A percentile compares a stretch with the other conserved stretches of the same genome.
Conservation (phyloP, 2,113 vertebrate genomes). For the Butastur rufipennis region DNA sequence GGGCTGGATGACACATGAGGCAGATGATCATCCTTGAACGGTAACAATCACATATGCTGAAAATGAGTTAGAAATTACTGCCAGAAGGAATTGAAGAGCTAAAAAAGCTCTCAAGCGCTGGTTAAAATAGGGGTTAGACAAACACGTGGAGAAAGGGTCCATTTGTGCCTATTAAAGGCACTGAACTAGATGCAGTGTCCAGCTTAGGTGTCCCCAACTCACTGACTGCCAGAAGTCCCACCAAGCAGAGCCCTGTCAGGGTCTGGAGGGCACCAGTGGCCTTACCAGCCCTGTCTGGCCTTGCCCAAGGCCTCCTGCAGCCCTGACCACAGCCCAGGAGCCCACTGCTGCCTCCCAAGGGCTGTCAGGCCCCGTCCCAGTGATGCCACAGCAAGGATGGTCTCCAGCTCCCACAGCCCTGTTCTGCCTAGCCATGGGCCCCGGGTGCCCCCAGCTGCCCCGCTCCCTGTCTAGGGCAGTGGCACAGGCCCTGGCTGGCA, state of each 20-base stretch:
- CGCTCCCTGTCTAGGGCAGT: background rate
- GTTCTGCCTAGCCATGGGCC: background rate
- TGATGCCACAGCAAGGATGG: rapidly evolving
- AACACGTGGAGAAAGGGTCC: rapidly evolving
- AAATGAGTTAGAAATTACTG: background rate
- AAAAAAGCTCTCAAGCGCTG: background rate
- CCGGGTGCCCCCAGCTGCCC: rapidly evolving
- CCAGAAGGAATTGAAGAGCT: background rate
- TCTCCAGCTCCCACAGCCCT: background rate
- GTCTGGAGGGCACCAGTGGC: background rate
- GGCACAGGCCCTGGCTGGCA: background rate
- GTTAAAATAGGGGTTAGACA: background rate
- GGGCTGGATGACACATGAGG: background rate
- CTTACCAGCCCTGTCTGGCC: background rate
- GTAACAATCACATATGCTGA: background rate
- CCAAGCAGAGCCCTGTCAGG: background rate
- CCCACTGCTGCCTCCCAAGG: rapidly evolving
- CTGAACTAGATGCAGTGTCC: background rate
- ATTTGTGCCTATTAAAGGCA: background rate
- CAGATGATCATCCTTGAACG: background rate
- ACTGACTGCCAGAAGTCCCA: background rate
- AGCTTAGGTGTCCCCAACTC: background rate
- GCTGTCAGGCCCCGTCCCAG: background rate
- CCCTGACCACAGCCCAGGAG: too few species aligned
- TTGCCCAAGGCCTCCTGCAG: rapidly evolving